Percentiles rank a stretch among this genome's conserved stretches.
Conservation (phyloP, 2,797 vertebrate genomes). For the Fistularia commersonii region DNA sequence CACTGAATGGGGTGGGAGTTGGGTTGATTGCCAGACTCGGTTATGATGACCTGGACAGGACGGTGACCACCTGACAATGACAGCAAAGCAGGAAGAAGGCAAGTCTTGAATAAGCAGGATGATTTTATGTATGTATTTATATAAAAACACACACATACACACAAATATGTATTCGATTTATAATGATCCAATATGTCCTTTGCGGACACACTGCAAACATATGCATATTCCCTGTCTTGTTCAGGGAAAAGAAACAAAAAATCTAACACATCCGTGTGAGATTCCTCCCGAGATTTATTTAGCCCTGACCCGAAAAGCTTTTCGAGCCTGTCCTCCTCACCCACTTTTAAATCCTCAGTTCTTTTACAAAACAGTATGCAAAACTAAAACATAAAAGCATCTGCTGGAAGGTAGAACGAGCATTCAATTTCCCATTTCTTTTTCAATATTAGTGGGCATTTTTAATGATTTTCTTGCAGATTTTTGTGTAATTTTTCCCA, state of each 20-base stretch:
- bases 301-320: constrained; percentile 12
- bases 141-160: too few species aligned
- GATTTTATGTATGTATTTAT: too few species aligned
- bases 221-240: background rate
- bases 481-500: too few species aligned
- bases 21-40: constrained; percentile 87
- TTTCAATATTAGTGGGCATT: too few species aligned
- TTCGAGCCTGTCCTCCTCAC: constrained; percentile 2
- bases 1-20: constrained; percentile 97
- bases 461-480: too few species aligned
- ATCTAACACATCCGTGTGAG: constrained; percentile 56
- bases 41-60: constrained; percentile 93
- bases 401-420: too few species aligned
- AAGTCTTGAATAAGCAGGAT: background rate
- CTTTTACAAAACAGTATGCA: too few species aligned
- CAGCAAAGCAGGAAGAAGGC: constrained; percentile 2
- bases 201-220: background rate
- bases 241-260: constrained; percentile 23
- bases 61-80: constrained; percentile 75
- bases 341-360: background rate
- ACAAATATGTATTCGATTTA: too few species aligned
- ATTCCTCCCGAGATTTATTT: constrained; percentile 66
- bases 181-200: too few species aligned
- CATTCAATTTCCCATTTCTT: too few species aligned
- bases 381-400: too few species aligned